Evolutionary conservation across 2,113 vertebrate genomes (phyloP), one percentile per base, ranked within the genome.

Genomic region (Hippocampus barbouri): DNA sequence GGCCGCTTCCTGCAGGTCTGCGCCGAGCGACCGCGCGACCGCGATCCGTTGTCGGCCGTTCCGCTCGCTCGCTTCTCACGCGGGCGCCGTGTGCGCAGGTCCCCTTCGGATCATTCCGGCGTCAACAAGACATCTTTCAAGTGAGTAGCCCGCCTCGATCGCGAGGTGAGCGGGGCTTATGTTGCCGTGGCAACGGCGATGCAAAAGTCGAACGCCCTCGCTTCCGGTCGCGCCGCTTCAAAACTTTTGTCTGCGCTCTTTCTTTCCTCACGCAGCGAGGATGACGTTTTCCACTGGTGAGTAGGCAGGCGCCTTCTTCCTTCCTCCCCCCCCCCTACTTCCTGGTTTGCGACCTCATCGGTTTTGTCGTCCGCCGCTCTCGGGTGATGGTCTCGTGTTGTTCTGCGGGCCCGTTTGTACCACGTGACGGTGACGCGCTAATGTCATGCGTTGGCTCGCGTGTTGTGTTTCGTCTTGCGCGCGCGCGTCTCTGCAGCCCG

Each of bases 91-190:
- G 64, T 88, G 82, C 82, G 49, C 92, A 94, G 91, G 73, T 81
- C 88, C 20, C 78, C 88, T 80, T 21, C 47, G 11, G 64, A 54
- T 40, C 10, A n/a, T 16, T 67, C 1, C 89, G 93, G 69, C 87
- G 82, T 75, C 60, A 90, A 92, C 53, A 94, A 91, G 73, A 89
- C 90, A 5, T 6, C 93, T 76, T 93, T 94, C 78, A 98, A 94
- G 97, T 98, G 81, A 94, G 97, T 89, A 68, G 7, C 68, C 11
- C 8, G 12, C 30, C 1, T 11, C 2, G 8, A 5, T 8, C 9
- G 27, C 20, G 1, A 4, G 9, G 41, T 5, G 18, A 6, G 23
- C 53, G 73, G 10, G 40, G 14, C 3, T 53, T 30, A 54, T 71
- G 53, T 49, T 7, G 30, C 41, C 34, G 60, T 75, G 1, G 25